Evolutionary conservation across 2,797 vertebrate genomes (phyloP).

Genomic region (Brachyalestes nurse): DNA sequence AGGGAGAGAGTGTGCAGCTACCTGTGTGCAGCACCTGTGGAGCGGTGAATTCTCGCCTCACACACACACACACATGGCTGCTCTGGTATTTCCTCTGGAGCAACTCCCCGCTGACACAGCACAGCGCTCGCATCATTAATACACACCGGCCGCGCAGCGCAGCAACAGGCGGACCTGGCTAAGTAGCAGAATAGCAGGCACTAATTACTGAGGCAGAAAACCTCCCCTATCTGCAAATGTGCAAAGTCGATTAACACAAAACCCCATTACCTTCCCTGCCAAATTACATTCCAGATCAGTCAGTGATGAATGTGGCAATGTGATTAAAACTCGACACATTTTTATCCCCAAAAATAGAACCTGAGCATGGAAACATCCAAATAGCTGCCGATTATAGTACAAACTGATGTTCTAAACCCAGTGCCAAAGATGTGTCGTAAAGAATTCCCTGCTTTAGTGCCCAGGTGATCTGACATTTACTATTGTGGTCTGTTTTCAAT

Average conservation of each 20-base stretch:
- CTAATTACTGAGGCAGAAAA: slow-evolving; percentile 70
- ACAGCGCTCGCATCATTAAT: slow-evolving; percentile 47
- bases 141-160: slow-evolving; percentile 34
- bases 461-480: too few species aligned
- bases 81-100: slow-evolving; percentile 31
- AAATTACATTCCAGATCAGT: slow-evolving; percentile 75
- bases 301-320: slow-evolving; percentile 48
- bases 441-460: too few species aligned
- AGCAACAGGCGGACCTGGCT: slow-evolving; percentile 44
- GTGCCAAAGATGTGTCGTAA: too few species aligned
- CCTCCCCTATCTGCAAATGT: slow-evolving; percentile 55
- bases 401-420: background rate
- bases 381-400: background rate
- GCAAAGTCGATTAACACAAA: slow-evolving; percentile 78
- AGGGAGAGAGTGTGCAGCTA: background rate
- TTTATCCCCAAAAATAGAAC: slow-evolving; percentile 58
- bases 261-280: slow-evolving; percentile 75
- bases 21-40: slow-evolving; percentile 34
- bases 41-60: slow-evolving; percentile 2
- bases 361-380: slow-evolving; percentile 40
- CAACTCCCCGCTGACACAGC: slow-evolving; percentile 32
- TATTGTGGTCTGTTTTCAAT: too few species aligned
- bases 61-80: background rate
- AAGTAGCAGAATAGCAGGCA: slow-evolving; percentile 58
- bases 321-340: slow-evolving; percentile 64